phyloP scores from a whole-genome alignment of 2,797 vertebrate genomes.

The Sebastes jordani region DNA sequence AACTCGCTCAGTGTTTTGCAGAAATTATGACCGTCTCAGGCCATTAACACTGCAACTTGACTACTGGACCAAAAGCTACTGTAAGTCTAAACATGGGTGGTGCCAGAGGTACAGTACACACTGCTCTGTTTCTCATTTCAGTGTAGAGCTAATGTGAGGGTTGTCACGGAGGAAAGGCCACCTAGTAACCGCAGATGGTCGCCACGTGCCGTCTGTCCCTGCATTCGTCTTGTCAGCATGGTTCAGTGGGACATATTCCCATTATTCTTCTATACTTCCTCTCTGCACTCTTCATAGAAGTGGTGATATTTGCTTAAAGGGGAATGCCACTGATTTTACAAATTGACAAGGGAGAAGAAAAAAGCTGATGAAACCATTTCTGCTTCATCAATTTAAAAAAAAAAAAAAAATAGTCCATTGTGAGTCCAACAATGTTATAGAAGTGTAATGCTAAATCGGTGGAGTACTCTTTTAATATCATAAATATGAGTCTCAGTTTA shows the following conservation, averaged over 20 bases:
- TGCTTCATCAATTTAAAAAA: neutral
- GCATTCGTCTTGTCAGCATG: constrained; percentile 57
- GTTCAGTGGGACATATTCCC: constrained; percentile 12
- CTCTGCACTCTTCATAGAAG: neutral
- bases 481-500: neutral
- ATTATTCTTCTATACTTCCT: neutral
- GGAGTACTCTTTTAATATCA: neutral
- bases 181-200: constrained; percentile 58
- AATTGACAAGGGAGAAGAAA: neutral
- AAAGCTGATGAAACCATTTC: neutral
- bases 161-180: constrained; percentile 52
- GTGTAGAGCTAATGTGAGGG: constrained; percentile 36
- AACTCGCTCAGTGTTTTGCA: neutral
- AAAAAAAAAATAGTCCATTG: neutral
- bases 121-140: constrained; percentile 52
- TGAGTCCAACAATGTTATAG: neutral
- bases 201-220: constrained; percentile 54
- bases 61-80: constrained; percentile 3
- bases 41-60: constrained; percentile 2
- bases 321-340: neutral
- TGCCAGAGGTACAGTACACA: neutral
- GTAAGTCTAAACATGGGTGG: neutral
- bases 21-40: neutral
- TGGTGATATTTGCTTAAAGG: neutral
- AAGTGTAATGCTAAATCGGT: neutral